Evolutionary conservation across 2,888 invertebrate genomes (phyloP).

Genomic region (Phortica magna): DNA sequence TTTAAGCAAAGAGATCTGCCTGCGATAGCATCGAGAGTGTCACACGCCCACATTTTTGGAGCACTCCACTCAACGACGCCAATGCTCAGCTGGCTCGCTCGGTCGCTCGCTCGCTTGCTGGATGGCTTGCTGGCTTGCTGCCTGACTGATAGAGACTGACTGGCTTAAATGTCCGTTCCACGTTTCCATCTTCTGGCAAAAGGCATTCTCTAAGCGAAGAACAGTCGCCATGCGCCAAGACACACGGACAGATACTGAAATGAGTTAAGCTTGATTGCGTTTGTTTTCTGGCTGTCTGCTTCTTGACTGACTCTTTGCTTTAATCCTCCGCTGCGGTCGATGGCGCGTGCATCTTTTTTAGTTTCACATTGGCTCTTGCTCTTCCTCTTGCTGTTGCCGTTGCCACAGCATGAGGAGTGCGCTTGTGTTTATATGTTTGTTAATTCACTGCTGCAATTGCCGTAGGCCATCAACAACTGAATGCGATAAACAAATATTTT

Average conservation of each 20-base stretch:
- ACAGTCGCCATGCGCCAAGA: slow-evolving; percentile 64
- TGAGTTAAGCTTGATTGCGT: background rate
- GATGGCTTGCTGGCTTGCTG: slow-evolving; percentile 41
- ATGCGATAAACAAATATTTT: slow-evolving; percentile 72
- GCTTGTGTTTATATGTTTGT: slow-evolving; percentile 43
- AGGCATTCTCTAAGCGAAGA: slow-evolving; percentile 42
- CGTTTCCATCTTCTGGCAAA: slow-evolving; percentile 40
- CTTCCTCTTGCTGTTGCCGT: background rate
- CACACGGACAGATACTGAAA: background rate
- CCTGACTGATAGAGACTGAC: slow-evolving; percentile 16
- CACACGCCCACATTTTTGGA: slow-evolving; percentile 77
- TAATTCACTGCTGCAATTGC: slow-evolving; percentile 58
- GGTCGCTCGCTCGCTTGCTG: slow-evolving; percentile 53
- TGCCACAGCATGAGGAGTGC: slow-evolving; percentile 1
- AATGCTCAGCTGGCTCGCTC: slow-evolving; percentile 58
- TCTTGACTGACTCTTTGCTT: slow-evolving; percentile 4
- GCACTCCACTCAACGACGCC: slow-evolving; percentile 61
- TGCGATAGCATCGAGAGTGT: slow-evolving; percentile 76
- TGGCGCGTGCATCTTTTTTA: slow-evolving; percentile 25
- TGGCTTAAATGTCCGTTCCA: slow-evolving; percentile 44
- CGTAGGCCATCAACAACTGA: slow-evolving; percentile 66
- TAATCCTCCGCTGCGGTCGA: slow-evolving; percentile 18
- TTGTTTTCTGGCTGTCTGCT: background rate
- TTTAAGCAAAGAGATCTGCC: slow-evolving; percentile 71
- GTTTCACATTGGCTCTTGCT: background rate